Evolutionary conservation across 2,113 vertebrate species (phyloP).

Genomic region (Rhinichthys klamathensis): DNA sequence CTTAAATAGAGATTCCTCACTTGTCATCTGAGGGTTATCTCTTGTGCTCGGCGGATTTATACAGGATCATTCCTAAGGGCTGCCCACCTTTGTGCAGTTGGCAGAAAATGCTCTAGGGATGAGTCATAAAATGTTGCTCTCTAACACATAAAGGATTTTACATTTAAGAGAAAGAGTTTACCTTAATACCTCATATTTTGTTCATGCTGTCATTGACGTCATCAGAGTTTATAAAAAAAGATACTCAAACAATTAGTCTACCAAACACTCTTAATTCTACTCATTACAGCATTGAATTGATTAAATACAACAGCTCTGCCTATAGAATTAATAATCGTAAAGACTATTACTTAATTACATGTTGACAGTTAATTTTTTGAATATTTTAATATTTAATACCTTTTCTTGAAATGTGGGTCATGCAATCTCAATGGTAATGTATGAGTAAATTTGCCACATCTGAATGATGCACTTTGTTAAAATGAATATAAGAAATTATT

Average conservation of each 20-base stretch:
- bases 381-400: neutral
- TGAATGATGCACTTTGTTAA: neutral
- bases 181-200: neutral
- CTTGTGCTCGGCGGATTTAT: constrained; percentile 16
- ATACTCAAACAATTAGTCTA: neutral
- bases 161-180: constrained; percentile 1
- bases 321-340: neutral
- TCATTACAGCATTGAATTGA: neutral
- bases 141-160: neutral
- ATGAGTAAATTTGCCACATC: neutral
- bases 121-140: constrained; percentile 28
- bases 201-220: neutral
- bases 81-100: constrained; percentile 24
- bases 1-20: constrained; percentile 40
- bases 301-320: neutral
- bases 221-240: neutral
- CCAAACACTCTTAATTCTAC: neutral
- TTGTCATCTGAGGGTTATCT: constrained; percentile 46
- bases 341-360: neutral
- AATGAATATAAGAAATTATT: neutral
- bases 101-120: neutral
- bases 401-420: neutral
- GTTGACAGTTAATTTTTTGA: neutral
- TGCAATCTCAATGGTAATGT: neutral
- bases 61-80: constrained; percentile 33